Evolutionary conservation across 2,888 invertebrate genomes (phyloP).

Genomic region (Nephrotoma guestfalica): DNA sequence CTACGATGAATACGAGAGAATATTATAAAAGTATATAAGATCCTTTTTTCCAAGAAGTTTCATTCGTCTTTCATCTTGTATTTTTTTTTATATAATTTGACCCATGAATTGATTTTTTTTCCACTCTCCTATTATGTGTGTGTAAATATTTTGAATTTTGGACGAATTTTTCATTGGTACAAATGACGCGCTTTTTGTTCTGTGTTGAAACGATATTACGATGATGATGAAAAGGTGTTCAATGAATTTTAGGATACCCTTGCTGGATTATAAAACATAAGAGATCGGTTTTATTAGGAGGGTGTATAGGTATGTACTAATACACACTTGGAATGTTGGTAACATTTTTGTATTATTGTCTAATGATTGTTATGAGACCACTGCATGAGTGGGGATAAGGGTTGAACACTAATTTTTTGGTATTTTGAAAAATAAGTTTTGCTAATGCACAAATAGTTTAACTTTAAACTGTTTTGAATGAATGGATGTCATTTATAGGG

Average conservation of each 20-base stretch:
- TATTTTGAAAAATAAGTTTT: neutral
- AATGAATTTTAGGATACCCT: neutral
- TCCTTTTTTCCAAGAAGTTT: neutral
- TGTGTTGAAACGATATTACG: neutral
- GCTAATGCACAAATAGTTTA: neutral
- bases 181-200: neutral
- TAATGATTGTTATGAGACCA: neutral
- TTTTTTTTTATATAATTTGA: neutral
- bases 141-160: neutral
- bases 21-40: neutral
- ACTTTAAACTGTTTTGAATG: too few species aligned
- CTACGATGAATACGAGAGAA: neutral
- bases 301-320: neutral
- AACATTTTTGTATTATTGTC: neutral
- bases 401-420: neutral
- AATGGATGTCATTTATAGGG: too few species aligned
- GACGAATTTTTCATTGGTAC: neutral
- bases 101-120: neutral
- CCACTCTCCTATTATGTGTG: neutral
- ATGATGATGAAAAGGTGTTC: neutral
- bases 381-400: neutral
- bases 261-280: neutral
- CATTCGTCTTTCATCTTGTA: neutral
- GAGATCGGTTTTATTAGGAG: neutral
- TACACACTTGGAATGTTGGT: neutral